These are phyloP conservation scores for Desmodus rotundus DNA, from an alignment of 2,113 vertebrate genomes.

Conservation along the genomic window DNA sequence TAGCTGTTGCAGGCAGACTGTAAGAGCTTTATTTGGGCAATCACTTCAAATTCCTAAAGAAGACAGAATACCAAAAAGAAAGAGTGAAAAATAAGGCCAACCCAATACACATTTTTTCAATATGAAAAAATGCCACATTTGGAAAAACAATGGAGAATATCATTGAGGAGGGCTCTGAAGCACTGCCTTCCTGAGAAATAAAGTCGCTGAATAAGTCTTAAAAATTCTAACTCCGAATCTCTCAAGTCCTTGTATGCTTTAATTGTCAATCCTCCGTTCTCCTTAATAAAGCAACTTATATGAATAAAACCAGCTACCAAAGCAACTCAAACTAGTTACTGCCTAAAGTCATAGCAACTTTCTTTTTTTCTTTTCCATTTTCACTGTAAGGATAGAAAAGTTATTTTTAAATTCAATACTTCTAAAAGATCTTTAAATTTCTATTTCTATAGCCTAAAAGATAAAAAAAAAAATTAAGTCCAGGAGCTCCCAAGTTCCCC, in stretches of 20 bases:
- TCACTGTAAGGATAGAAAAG: background rate
- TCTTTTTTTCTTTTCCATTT: background rate
- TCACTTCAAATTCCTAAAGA: constrained; percentile 94
- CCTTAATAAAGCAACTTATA: background rate
- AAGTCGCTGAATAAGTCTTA: background rate
- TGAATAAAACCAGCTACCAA: background rate
- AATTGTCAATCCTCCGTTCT: background rate
- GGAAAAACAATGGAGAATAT: background rate
- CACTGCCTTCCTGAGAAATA: background rate
- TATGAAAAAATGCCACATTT: background rate
- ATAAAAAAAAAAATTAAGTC: background rate
- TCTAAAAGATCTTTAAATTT: background rate
- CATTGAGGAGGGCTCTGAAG: background rate
- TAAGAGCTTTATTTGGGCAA: constrained; percentile 94
- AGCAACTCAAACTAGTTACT: background rate
- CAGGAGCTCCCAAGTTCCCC: background rate
- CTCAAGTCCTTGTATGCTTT: background rate
- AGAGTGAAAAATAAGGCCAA: constrained; percentile 19
- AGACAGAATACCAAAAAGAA: constrained; percentile 1
- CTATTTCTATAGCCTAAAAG: background rate
- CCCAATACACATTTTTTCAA: background rate
- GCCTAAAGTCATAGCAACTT: background rate
- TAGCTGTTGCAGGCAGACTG: constrained; percentile 97
- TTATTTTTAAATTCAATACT: background rate
- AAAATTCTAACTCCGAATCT: background rate